Conservation (phyloP, 2,888 invertebrate species). For the Tipula lateralis region DNA sequence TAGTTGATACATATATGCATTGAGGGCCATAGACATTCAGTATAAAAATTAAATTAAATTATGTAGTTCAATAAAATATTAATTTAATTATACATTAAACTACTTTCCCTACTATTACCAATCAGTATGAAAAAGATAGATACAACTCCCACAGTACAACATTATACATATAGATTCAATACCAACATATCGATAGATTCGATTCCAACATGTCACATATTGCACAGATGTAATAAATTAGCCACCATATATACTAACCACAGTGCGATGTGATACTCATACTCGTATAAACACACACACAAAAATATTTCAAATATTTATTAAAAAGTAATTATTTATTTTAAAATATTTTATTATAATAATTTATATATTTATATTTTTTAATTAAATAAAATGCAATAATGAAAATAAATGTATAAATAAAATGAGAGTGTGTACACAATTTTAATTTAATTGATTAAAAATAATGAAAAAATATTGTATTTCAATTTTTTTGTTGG, state of each 20-base stretch:
- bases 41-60: too few species aligned
- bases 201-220: too few species aligned
- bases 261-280: not conserved
- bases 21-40: too few species aligned
- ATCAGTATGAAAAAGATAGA: too few species aligned
- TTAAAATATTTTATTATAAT: not conserved
- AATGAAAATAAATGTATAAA: not conserved
- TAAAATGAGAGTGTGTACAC: not conserved
- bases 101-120: too few species aligned
- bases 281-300: not conserved
- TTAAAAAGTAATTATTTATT: not conserved
- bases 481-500: not conserved
- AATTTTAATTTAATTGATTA: conserved; percentile 19
- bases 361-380: not conserved
- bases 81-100: too few species aligned
- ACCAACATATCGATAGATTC: too few species aligned
- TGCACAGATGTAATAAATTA: not conserved
- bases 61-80: too few species aligned
- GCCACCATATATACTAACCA: not conserved
- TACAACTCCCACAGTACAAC: too few species aligned
- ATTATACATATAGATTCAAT: too few species aligned
- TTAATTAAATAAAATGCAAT: not conserved
- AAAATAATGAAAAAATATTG: not conserved
- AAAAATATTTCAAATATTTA: not conserved
- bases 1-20: too few species aligned